Evolutionary conservation across 2,113 vertebrate genomes (phyloP).

Genomic region (Dicrurus megarhynchus): DNA sequence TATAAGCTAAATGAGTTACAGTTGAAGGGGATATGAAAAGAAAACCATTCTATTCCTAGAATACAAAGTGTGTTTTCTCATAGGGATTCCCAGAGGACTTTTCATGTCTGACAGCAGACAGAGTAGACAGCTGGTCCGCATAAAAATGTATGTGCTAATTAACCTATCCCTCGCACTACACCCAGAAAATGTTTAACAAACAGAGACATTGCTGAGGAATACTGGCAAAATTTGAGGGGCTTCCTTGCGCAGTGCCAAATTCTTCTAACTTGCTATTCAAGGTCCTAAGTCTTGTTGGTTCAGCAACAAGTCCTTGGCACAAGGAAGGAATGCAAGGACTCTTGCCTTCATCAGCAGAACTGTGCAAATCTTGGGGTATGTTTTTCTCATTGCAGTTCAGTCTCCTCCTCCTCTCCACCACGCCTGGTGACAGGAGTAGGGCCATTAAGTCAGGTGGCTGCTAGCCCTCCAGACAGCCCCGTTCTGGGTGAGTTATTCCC

Average conservation of each 20-base stretch:
- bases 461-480: background rate
- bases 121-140: constrained; percentile 42
- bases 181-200: background rate
- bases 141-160: background rate
- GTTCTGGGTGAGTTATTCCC: background rate
- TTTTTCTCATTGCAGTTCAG: background rate
- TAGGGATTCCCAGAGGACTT: constrained; percentile 17
- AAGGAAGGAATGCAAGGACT: background rate
- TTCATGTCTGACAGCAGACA: constrained; percentile 4
- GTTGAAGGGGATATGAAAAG: constrained; percentile 24
- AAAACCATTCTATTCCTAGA: constrained; percentile 40
- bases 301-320: background rate
- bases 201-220: background rate
- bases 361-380: background rate
- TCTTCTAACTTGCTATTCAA: background rate
- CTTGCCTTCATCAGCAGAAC: background rate
- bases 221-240: background rate
- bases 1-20: constrained; percentile 3
- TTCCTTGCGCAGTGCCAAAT: background rate
- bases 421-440: background rate
- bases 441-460: background rate
- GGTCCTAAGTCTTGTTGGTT: background rate
- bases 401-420: background rate
- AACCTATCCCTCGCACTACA: background rate
- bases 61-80: constrained; percentile 34